Conservation (phyloP, 1,140 invertebrate species). For the Lycorma delicatula region DNA sequence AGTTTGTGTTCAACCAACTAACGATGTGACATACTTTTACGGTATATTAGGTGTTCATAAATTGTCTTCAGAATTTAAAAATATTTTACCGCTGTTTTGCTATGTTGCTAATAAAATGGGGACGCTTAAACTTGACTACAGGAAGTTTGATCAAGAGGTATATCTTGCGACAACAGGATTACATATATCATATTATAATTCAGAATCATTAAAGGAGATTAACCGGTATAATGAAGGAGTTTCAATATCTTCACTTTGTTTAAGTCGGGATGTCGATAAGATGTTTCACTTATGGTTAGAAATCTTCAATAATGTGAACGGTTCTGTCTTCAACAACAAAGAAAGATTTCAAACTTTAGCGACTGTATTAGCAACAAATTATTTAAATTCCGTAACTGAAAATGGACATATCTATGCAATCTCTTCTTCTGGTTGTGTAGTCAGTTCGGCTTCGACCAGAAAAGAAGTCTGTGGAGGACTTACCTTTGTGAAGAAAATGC, state of each 20-base stretch:
- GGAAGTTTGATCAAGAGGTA: conserved; percentile 73
- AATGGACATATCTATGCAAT: conserved; percentile 82
- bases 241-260: conserved; percentile 67
- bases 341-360: conserved; percentile 73
- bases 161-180: conserved; percentile 78
- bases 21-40: conserved; percentile 79
- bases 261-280: conserved; percentile 67
- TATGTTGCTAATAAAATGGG: conserved; percentile 75
- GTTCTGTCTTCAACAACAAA: conserved; percentile 60
- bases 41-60: conserved; percentile 60
- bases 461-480: conserved; percentile 69
- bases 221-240: conserved; percentile 65
- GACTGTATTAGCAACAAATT: conserved; percentile 64
- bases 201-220: conserved; percentile 55
- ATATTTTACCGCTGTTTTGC: conserved; percentile 73
- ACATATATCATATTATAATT: conserved; percentile 54
- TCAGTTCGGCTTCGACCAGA: conserved; percentile 51
- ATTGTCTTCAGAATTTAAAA: conserved; percentile 56
- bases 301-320: conserved; percentile 58
- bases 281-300: conserved; percentile 80
- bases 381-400: conserved; percentile 70
- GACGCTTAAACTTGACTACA: conserved; percentile 66
- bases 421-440: conserved; percentile 58
- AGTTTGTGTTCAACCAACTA: conserved; percentile 71
- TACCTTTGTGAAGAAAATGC: conserved; percentile 68